phyloP scores from a whole-genome alignment of 2,888 invertebrate species.

The Euphydryas editha region DNA sequence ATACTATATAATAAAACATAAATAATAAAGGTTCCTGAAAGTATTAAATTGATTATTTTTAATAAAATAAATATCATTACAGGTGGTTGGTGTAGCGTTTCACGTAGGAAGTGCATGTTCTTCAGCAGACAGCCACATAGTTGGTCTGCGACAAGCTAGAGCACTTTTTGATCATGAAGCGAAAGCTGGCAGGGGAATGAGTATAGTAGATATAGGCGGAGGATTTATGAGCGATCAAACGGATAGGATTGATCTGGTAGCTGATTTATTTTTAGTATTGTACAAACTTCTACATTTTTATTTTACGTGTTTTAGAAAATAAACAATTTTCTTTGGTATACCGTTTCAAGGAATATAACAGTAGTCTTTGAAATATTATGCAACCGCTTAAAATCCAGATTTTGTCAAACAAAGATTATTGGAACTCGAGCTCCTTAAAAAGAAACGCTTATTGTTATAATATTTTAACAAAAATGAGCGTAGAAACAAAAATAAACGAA shows the following conservation, averaged over 20 bases:
- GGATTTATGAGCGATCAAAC: conserved; percentile 51
- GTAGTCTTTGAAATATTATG: no score
- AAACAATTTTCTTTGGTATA: not conserved
- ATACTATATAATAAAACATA: no score
- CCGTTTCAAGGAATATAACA: no score
- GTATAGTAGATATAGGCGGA: conserved; percentile 57
- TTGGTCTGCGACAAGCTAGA: conserved; percentile 48
- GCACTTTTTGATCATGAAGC: conserved; percentile 55
- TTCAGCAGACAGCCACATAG: conserved; percentile 48
- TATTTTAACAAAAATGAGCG: not conserved
- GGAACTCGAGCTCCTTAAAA: no score
- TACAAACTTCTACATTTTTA: not conserved
- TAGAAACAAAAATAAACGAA: no score
- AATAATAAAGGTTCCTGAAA: no score
- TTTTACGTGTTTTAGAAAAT: no score
- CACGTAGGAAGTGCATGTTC: conserved; percentile 55
- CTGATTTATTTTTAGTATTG: conserved; percentile 1
- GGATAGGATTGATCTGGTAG: conserved; percentile 52
- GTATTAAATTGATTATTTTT: no score
- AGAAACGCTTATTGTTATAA: not conserved
- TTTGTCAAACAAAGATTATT: no score
- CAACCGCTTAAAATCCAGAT: no score
- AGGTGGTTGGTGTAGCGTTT: conserved; percentile 59
- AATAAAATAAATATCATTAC: not conserved
- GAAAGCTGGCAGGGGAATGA: conserved; percentile 51